Evolutionary conservation across 2,113 vertebrate species (phyloP).

Genomic region (Dicerorhinus sumatrensis): DNA sequence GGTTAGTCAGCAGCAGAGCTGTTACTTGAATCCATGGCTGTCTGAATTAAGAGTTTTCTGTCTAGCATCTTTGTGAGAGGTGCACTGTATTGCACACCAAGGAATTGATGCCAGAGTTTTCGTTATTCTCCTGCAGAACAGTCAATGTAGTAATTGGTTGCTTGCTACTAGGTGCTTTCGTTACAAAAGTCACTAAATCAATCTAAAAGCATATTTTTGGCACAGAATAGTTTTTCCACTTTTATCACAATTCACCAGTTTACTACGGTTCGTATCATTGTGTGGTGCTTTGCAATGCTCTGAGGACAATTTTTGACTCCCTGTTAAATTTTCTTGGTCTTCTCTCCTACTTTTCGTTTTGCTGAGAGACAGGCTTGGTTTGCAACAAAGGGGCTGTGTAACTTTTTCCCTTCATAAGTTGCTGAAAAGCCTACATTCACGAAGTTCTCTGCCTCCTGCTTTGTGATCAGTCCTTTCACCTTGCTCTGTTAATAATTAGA

Average conservation of each 20-base stretch:
- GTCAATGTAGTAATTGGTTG: accelerated
- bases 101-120: background rate
- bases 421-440: background rate
- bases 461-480: background rate
- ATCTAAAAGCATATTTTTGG: background rate
- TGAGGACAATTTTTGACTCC: background rate
- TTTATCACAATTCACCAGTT: background rate
- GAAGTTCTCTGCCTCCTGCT: background rate
- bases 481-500: conserved; percentile 7
- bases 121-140: background rate
- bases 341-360: conserved; percentile 33
- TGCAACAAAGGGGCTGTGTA: background rate
- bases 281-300: background rate
- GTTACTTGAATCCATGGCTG: background rate
- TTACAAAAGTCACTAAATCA: background rate
- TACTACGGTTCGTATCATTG: background rate
- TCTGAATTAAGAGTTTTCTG: background rate
- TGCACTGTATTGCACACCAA: accelerated
- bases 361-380: background rate
- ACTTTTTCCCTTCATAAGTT: background rate
- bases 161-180: background rate
- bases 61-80: background rate
- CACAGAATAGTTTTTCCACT: background rate
- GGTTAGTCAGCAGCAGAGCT: too few species aligned
- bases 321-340: background rate